Evolutionary conservation across 2,888 invertebrate genomes (phyloP).

Genomic region (Meiosimyza decipiens): DNA sequence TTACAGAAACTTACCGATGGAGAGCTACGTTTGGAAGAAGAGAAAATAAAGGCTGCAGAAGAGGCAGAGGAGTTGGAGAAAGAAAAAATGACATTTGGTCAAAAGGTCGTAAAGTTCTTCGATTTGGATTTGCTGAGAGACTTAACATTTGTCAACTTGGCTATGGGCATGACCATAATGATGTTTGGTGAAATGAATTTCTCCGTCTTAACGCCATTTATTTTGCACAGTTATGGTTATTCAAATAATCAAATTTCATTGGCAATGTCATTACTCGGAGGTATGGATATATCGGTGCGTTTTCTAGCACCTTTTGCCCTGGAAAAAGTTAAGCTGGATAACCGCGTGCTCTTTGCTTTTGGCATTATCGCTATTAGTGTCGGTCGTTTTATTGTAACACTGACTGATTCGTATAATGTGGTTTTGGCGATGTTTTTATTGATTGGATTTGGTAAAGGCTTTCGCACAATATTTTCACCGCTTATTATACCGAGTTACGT

Average conservation of each 20-base stretch:
- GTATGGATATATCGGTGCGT: conserved; percentile 74
- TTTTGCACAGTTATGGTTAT: conserved; percentile 75
- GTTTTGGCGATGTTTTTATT: conserved; percentile 72
- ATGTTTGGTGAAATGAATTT: conserved; percentile 80
- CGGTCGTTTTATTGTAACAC: conserved; percentile 59
- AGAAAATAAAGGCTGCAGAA: conserved; percentile 39
- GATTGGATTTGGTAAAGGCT: conserved; percentile 78
- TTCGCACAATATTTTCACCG: conserved; percentile 80
- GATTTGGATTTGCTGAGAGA: conserved; percentile 77
- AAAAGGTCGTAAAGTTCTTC: conserved; percentile 75
- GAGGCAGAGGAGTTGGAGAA: conserved; percentile 61
- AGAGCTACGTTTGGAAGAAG: conserved; percentile 45
- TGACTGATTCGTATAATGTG: conserved; percentile 69
- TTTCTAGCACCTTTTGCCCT: conserved; percentile 77
- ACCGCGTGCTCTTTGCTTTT: conserved; percentile 75
- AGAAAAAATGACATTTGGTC: conserved; percentile 67
- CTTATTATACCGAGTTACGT: conserved; percentile 79
- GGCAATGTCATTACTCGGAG: conserved; percentile 77
- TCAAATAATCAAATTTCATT: conserved; percentile 71
- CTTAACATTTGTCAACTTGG: conserved; percentile 75
- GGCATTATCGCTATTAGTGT: conserved; percentile 71
- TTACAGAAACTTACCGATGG: conserved; percentile 52
- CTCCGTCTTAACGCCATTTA: conserved; percentile 78
- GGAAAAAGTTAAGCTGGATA: conserved; percentile 76
- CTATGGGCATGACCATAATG: conserved; percentile 78